Conservation (phyloP, 2,797 vertebrate genomes). For the Myripristis jacobus region DNA sequence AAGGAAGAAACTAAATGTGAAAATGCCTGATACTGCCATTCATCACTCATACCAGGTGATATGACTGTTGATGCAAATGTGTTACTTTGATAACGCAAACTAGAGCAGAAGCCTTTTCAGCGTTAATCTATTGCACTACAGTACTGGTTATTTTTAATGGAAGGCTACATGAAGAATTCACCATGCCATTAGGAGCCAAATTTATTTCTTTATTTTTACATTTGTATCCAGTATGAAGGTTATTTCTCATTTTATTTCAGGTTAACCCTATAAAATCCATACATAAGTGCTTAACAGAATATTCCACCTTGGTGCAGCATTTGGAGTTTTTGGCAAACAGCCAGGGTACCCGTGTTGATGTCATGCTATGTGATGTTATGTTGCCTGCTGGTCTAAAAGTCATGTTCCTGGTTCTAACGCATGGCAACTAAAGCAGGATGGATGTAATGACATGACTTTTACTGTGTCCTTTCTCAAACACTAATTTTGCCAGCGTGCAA, state of each 20-base stretch:
- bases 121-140: slow-evolving; percentile 31
- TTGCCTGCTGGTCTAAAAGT: slow-evolving; percentile 16
- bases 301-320: slow-evolving; percentile 13
- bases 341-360: slow-evolving; percentile 10
- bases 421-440: no score
- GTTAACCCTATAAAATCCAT: no score
- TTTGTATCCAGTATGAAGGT: slow-evolving; percentile 15
- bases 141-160: neutral
- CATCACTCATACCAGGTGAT: slow-evolving; percentile 13
- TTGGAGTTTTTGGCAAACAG: neutral
- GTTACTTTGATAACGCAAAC: slow-evolving; percentile 43
- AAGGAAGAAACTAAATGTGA: neutral
- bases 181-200: slow-evolving; percentile 13
- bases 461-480: no score
- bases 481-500: neutral
- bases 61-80: slow-evolving; percentile 42
- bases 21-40: slow-evolving; percentile 28
- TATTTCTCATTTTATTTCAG: neutral
- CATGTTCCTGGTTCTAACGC: slow-evolving; percentile 10
- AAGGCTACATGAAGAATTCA: neutral
- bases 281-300: no score
- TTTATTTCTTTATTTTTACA: neutral
- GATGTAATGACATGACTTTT: no score
- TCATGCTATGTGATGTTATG: slow-evolving; percentile 11
- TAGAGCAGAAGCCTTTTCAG: neutral